Conservation (phyloP, 2,113 vertebrate genomes). For the Rhynchopsitta pachyrhyncha region DNA sequence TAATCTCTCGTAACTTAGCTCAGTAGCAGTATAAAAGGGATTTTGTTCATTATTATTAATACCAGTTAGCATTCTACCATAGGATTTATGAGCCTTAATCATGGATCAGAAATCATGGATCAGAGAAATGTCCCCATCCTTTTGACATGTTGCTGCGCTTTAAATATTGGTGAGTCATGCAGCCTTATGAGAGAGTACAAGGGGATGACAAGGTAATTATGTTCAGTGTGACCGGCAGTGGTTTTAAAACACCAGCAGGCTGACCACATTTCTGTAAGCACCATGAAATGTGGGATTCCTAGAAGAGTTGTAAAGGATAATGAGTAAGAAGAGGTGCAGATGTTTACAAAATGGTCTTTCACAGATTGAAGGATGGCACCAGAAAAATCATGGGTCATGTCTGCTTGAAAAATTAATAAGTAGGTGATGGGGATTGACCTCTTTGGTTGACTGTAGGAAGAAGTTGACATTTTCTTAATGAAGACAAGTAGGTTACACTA, state of each 20-base stretch:
- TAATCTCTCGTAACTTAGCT: slow-evolving; percentile 27
- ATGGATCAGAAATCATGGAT: slow-evolving; percentile 37
- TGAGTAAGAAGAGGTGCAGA: neutral
- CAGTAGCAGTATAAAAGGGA: slow-evolving; percentile 6
- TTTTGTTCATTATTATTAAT: slow-evolving; percentile 45
- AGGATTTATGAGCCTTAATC: slow-evolving; percentile 36
- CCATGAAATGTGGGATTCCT: neutral
- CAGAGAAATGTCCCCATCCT: slow-evolving; percentile 2
- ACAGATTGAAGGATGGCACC: neutral
- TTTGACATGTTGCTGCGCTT: slow-evolving; percentile 10
- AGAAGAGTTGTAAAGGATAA: neutral
- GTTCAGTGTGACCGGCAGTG: accelerated
- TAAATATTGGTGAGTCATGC: neutral
- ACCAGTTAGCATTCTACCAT: neutral
- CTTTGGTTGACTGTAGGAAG: slow-evolving; percentile 7
- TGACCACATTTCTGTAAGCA: neutral
- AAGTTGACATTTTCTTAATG: slow-evolving; percentile 38
- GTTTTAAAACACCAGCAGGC: neutral
- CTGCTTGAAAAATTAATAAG: slow-evolving; percentile 12
- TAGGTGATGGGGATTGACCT: neutral
- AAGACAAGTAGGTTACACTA: slow-evolving; percentile 41
- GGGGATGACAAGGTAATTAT: neutral
- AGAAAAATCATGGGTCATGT: neutral
- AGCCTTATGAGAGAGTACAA: neutral
- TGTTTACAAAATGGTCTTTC: neutral